These are phyloP conservation scores for Antennarius striatus DNA, from an alignment of 2,113 vertebrate species.

Conservation along the genomic window DNA sequence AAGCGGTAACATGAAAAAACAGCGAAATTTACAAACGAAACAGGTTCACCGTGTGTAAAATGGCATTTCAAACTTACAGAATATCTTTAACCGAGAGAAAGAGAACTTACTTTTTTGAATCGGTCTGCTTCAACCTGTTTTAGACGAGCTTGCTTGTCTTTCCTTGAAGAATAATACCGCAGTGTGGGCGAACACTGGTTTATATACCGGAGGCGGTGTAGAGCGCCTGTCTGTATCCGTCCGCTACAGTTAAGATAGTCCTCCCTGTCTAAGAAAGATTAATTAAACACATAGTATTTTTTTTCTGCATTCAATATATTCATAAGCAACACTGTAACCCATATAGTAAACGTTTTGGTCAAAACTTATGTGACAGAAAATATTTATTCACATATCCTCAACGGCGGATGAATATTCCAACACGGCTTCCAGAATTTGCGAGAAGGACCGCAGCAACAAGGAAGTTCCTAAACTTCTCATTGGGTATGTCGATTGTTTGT, in stretches of 20 bases:
- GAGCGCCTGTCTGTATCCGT: slow-evolving; percentile 42
- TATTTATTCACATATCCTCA: accelerated
- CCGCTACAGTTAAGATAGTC: slow-evolving; percentile 58
- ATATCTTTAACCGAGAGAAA: accelerated
- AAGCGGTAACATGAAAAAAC: no score
- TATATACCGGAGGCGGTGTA: slow-evolving; percentile 31
- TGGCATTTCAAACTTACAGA: no score
- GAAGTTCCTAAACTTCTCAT: slow-evolving; percentile 54
- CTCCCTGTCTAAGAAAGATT: neutral
- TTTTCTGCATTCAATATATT: no score
- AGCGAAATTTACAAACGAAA: no score
- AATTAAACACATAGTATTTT: neutral
- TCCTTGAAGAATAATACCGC: accelerated
- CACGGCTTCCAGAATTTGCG: slow-evolving; percentile 60
- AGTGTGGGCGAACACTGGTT: accelerated
- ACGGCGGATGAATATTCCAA: slow-evolving; percentile 51
- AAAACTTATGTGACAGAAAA: neutral
- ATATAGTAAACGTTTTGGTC: neutral
- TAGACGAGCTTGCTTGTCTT: accelerated
- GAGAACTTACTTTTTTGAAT: slow-evolving; percentile 19
- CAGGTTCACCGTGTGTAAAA: no score
- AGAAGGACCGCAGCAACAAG: slow-evolving; percentile 53
- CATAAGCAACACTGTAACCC: no score
- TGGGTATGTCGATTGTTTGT: slow-evolving; percentile 73
- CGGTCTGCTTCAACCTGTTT: no score